phyloP scores from a whole-genome alignment of 2,888 invertebrate species.

The Habroteleia sp. region DNA sequence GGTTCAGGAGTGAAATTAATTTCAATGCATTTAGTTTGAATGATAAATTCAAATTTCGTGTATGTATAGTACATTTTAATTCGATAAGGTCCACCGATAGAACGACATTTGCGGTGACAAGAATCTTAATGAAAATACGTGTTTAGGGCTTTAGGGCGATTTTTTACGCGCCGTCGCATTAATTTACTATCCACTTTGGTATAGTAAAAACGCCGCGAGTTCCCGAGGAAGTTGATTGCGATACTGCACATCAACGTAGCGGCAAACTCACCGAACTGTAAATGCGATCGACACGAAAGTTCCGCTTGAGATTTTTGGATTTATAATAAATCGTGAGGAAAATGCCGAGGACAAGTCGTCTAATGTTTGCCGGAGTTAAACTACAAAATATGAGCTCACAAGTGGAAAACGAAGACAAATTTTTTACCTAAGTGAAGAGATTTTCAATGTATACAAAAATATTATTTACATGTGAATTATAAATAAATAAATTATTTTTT shows the following conservation, averaged over 20 bases:
- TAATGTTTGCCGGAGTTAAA: too few species aligned
- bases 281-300: slow-evolving; percentile 45
- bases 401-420: neutral
- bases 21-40: neutral
- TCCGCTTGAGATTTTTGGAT: neutral
- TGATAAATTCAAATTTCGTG: slow-evolving; percentile 10
- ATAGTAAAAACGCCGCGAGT: slow-evolving; percentile 9
- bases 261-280: slow-evolving; percentile 25
- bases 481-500: too few species aligned
- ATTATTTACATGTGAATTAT: too few species aligned
- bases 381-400: too few species aligned
- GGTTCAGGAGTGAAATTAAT: neutral
- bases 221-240: slow-evolving; percentile 20
- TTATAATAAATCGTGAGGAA: slow-evolving; percentile 1
- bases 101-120: slow-evolving; percentile 32
- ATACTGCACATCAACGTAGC: slow-evolving; percentile 4
- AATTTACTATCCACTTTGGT: slow-evolving; percentile 30
- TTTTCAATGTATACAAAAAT: too few species aligned
- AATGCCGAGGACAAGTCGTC: neutral
- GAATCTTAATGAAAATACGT: slow-evolving; percentile 49
- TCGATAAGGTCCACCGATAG: slow-evolving; percentile 23
- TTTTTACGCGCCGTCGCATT: slow-evolving; percentile 48
- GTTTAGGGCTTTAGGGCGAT: slow-evolving; percentile 10
- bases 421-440: too few species aligned
- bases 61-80: slow-evolving; percentile 11